phyloP scores from a whole-genome alignment of 2,888 invertebrate genomes.

The Dastarcus helophoroides region DNA sequence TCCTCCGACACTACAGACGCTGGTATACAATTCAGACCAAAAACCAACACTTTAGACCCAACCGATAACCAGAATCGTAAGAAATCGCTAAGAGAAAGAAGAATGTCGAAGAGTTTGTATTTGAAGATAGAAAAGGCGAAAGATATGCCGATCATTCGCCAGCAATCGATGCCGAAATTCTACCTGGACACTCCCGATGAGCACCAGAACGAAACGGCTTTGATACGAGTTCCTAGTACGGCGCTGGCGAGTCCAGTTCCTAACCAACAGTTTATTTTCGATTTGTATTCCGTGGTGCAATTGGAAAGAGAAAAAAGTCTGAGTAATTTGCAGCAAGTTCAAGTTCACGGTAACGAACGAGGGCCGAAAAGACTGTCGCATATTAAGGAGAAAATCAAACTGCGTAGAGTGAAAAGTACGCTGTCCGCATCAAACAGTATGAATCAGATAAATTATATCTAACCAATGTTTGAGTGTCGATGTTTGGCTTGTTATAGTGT shows the following conservation, averaged over 20 bases:
- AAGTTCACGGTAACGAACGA: slow-evolving; percentile 15
- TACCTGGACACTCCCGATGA: slow-evolving; percentile 34
- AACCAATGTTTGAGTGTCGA: no score
- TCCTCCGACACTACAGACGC: no score
- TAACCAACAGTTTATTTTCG: slow-evolving; percentile 24
- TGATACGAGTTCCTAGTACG: slow-evolving; percentile 23
- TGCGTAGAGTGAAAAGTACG: slow-evolving; percentile 19
- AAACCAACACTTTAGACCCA: no score
- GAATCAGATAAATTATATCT: no score
- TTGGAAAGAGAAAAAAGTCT: slow-evolving; percentile 28
- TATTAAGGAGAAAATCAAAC: slow-evolving; percentile 21
- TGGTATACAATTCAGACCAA: no score
- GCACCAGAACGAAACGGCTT: slow-evolving; percentile 25
- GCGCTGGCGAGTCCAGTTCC: slow-evolving; percentile 30
- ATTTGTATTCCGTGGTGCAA: slow-evolving; percentile 35
- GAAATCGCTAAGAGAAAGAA: slow-evolving; percentile 30
- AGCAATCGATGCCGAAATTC: slow-evolving; percentile 36
- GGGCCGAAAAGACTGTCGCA: slow-evolving; percentile 20
- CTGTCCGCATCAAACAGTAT: no score
- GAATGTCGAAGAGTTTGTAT: slow-evolving; percentile 32
- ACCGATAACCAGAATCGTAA: no score
- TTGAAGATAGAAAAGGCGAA: slow-evolving; percentile 24
- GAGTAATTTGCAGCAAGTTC: slow-evolving; percentile 9
- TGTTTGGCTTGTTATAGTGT: no score
- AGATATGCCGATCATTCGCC: slow-evolving; percentile 32